Percentiles rank a stretch among this genome's conserved stretches.
Conservation (phyloP, 2,888 invertebrate species). For the Sarcophaga caerulescens region DNA sequence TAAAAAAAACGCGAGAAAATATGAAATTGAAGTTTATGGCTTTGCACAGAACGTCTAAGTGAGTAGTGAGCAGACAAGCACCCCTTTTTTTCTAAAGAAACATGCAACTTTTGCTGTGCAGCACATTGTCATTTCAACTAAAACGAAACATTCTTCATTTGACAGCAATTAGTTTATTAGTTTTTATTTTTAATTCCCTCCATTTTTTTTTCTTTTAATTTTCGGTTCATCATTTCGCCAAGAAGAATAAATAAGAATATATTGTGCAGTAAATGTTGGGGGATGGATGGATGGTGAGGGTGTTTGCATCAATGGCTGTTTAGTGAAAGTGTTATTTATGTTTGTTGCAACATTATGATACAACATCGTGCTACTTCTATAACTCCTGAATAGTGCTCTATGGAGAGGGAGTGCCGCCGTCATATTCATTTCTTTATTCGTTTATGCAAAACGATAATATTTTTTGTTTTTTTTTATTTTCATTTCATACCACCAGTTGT, state of each 20-base stretch:
- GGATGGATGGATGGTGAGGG: too few relatives aligned
- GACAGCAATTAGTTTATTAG: constrained; percentile 70
- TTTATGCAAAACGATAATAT: constrained; percentile 39
- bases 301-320: constrained; percentile 7
- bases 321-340: constrained; percentile 54
- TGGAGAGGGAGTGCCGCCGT: constrained; percentile 33
- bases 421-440: constrained; percentile 37
- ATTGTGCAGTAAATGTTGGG: not conserved
- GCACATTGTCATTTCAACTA: constrained; percentile 58
- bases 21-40: constrained; percentile 58
- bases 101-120: constrained; percentile 52
- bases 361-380: constrained; percentile 26
- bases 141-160: constrained; percentile 61
- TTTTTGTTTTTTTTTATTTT: constrained; percentile 6
- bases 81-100: constrained; percentile 24
- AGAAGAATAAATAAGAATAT: constrained; percentile 5
- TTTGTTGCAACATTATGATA: constrained; percentile 60
- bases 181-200: constrained; percentile 58
- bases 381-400: constrained; percentile 5
- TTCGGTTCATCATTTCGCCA: constrained; percentile 41
- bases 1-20: not conserved
- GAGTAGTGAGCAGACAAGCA: constrained; percentile 15
- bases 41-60: not conserved
- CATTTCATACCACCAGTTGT: constrained; percentile 34
- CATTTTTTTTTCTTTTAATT: constrained; percentile 6